Percentiles rank a stretch among this genome's conserved stretches.
phyloP scores from a whole-genome alignment of 1,140 invertebrate genomes.

The Arion vulgaris region DNA sequence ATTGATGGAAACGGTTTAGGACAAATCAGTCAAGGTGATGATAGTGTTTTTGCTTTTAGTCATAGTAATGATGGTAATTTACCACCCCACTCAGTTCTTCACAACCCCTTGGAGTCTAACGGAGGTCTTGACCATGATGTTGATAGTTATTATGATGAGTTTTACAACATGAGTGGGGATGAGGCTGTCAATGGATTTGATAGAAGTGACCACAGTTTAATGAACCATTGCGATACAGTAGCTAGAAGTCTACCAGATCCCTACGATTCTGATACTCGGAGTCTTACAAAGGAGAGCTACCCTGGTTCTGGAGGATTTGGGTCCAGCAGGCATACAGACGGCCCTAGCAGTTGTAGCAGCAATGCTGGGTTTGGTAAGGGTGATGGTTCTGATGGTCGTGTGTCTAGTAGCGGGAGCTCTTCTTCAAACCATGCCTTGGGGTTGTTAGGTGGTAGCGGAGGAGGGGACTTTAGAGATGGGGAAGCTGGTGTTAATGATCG shows the following conservation, averaged over 20 bases:
- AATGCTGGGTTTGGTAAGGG: neutral
- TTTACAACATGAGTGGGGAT: constrained; percentile 31
- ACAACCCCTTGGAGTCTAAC: neutral
- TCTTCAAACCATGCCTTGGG: neutral
- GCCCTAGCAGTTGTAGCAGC: neutral
- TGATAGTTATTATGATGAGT: constrained; percentile 37
- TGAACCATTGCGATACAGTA: neutral
- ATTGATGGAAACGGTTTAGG: neutral
- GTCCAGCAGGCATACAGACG: neutral
- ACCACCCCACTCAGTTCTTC: neutral
- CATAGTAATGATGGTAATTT: neutral
- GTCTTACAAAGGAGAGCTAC: neutral
- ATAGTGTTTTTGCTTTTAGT: neutral
- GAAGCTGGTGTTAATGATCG: neutral
- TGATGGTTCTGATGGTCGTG: neutral
- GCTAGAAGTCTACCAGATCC: neutral
- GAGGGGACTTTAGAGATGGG: neutral
- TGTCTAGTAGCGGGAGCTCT: neutral
- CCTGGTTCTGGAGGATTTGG: neutral
- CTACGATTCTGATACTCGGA: neutral
- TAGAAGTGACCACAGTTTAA: neutral
- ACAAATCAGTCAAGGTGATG: neutral
- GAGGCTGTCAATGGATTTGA: constrained; percentile 20
- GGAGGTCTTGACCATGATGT: constrained; percentile 7
- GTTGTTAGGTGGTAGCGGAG: neutral